A percentile compares a stretch with the other conserved stretches of the same genome.
Evolutionary conservation across 2,797 vertebrate genomes (phyloP).

Genomic region (Bradypodion ventrale): DNA sequence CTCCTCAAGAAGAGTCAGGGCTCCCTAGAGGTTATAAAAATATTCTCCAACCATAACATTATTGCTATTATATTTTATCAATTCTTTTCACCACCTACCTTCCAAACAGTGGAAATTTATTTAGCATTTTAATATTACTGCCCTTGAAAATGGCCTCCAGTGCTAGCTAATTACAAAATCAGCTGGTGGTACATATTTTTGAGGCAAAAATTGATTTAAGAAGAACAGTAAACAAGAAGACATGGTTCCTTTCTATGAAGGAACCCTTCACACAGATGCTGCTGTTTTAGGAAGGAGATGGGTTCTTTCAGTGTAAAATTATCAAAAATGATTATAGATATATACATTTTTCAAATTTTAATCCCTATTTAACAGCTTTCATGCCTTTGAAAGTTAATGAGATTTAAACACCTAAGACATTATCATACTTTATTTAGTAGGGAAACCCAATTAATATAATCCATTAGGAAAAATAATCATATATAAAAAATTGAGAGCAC

Average conservation of each 20-base stretch:
- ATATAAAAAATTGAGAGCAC: not conserved
- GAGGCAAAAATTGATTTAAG: not conserved
- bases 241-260: not conserved
- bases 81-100: not conserved
- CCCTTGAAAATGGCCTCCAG: constrained; percentile 9
- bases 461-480: not conserved
- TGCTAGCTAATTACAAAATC: constrained; percentile 21
- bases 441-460: not conserved
- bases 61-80: not conserved
- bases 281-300: not conserved
- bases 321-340: not conserved
- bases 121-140: constrained; percentile 23
- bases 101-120: constrained; percentile 17
- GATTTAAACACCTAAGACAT: not conserved
- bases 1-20: not conserved
- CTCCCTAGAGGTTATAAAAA: constrained; percentile 9
- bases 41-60: not conserved
- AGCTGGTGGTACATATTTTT: constrained; percentile 10
- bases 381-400: constrained; percentile 1
- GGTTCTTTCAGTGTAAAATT: not conserved
- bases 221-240: constrained; percentile 2
- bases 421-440: not conserved
- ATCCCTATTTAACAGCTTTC: not conserved
- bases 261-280: not conserved
- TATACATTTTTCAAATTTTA: not conserved